Evolutionary conservation across 2,888 invertebrate species (phyloP).

Genomic region (Byasa hedistus): DNA sequence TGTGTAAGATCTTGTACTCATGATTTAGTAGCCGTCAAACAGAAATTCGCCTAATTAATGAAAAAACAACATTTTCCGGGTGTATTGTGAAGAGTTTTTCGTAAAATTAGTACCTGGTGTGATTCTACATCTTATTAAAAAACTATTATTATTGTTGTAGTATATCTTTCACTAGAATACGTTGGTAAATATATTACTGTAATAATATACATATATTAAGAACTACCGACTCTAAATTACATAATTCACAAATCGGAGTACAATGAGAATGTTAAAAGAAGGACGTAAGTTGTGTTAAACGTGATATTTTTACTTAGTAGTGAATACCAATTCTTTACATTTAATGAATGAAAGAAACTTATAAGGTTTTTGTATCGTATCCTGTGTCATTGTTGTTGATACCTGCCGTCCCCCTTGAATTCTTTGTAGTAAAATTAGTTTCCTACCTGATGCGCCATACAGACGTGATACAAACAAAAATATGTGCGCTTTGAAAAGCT

Average conservation of each 20-base stretch:
- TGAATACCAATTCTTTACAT: slow-evolving; percentile 42
- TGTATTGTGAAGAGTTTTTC: no score
- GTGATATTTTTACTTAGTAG: slow-evolving; percentile 15
- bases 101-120: no score
- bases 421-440: slow-evolving; percentile 60
- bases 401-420: slow-evolving; percentile 56
- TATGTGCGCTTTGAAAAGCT: slow-evolving; percentile 57
- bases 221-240: background rate
- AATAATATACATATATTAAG: background rate
- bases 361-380: slow-evolving; percentile 58
- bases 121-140: no score
- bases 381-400: slow-evolving; percentile 66
- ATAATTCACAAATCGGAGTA: background rate
- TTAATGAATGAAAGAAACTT: slow-evolving; percentile 62
- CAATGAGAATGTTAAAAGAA: background rate
- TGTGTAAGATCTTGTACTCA: no score
- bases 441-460: slow-evolving; percentile 63
- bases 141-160: no score
- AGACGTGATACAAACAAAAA: slow-evolving; percentile 66
- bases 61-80: no score
- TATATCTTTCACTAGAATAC: no score
- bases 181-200: no score
- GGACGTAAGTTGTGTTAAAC: slow-evolving; percentile 3
- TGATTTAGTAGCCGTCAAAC: no score
- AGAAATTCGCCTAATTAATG: no score